Conservation (phyloP, 2,888 invertebrate species). For the Celastrina argiolus region DNA sequence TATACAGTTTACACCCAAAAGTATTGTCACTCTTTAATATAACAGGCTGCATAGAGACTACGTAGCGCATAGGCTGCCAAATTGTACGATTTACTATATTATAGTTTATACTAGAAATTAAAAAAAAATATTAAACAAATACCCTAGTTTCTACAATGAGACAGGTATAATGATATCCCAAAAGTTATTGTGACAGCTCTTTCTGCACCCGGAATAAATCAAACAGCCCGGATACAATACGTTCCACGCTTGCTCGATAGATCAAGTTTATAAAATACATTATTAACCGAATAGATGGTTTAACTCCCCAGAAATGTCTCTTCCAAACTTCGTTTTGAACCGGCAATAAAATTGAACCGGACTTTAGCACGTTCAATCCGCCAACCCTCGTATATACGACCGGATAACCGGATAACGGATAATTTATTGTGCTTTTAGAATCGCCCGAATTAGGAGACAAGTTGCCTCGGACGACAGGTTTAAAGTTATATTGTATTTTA, state of each 20-base stretch:
- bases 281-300: conserved; percentile 2
- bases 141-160: too few species aligned
- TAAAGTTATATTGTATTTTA: not conserved
- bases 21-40: too few species aligned
- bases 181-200: too few species aligned
- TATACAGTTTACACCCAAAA: too few species aligned
- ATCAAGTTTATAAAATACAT: not conserved
- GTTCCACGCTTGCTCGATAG: not conserved
- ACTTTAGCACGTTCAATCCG: not conserved
- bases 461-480: not conserved
- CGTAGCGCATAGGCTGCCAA: too few species aligned
- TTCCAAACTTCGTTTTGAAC: not conserved
- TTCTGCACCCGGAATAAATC: too few species aligned
- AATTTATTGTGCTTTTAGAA: conserved; percentile 4
- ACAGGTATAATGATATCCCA: too few species aligned
- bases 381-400: not conserved
- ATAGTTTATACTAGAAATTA: too few species aligned
- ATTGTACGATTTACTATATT: too few species aligned
- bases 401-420: not conserved
- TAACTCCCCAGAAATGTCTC: not conserved
- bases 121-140: too few species aligned
- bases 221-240: not conserved
- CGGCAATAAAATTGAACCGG: conserved; percentile 13
- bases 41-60: too few species aligned
- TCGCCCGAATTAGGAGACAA: not conserved